Conservation (phyloP, 2,888 invertebrate genomes). For the Apotomis capreana region DNA sequence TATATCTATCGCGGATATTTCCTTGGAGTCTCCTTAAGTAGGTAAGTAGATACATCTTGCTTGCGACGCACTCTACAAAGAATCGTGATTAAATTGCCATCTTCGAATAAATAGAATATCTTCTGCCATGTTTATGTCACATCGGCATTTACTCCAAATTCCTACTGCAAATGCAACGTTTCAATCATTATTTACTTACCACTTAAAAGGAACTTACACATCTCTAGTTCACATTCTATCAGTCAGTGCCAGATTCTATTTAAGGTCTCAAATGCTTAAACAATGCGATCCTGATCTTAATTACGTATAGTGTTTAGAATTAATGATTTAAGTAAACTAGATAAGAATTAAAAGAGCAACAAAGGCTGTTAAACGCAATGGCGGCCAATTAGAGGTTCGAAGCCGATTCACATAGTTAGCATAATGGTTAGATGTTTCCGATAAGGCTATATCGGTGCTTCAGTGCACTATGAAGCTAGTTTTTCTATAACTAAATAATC, state of each 20-base stretch:
- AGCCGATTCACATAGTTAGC: constrained; percentile 76
- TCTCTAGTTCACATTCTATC: background rate
- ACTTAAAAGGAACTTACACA: constrained; percentile 14
- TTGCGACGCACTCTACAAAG: constrained; percentile 1
- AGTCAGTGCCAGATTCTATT: background rate
- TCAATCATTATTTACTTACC: constrained; percentile 15
- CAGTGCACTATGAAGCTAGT: constrained; percentile 19
- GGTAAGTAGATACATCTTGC: constrained; percentile 1
- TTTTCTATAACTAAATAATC: background rate
- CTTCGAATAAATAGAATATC: background rate
- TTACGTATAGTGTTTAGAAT: constrained; percentile 62
- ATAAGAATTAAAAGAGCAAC: constrained; percentile 61
- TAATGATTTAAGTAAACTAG: constrained; percentile 57
- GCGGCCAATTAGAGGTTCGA: constrained; percentile 71
- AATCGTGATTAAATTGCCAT: constrained; percentile 4
- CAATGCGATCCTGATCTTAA: constrained; percentile 61
- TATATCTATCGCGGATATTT: no score
- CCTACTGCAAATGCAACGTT: constrained; percentile 9
- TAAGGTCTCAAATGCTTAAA: constrained; percentile 29
- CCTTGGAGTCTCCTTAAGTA: background rate
- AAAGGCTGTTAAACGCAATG: constrained; percentile 71
- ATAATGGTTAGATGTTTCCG: constrained; percentile 61
- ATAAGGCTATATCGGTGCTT: constrained; percentile 50
- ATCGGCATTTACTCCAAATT: constrained; percentile 29
- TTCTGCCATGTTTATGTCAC: background rate